Evolutionary conservation across 2,113 vertebrate species (phyloP).

Genomic region (Coryphaenoides rupestris): DNA sequence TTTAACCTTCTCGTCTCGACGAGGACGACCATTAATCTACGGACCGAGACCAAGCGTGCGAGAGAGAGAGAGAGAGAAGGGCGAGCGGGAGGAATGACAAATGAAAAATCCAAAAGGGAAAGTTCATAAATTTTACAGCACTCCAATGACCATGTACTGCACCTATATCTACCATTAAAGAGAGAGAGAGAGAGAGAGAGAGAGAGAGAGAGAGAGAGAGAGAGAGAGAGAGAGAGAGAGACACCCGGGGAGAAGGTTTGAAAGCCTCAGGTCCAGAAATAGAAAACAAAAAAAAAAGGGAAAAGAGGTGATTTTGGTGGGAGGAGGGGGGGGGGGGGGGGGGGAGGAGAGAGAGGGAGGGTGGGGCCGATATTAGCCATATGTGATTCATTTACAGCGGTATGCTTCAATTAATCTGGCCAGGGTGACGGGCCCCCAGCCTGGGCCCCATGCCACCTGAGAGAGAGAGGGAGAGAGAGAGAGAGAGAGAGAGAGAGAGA

Average conservation of each 20-base stretch:
- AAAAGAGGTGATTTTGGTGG: constrained; percentile 25
- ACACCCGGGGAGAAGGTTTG: not conserved
- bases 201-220: not conserved
- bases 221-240: not conserved
- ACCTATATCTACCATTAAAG: constrained; percentile 38
- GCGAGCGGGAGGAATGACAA: constrained; percentile 41
- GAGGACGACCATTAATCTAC: constrained; percentile 63
- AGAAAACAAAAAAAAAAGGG: constrained; percentile 24
- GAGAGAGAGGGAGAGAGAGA: constrained; percentile 32
- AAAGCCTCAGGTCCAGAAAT: constrained; percentile 24
- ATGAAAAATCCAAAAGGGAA: constrained; percentile 60
- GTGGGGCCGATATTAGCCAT: constrained; percentile 60
- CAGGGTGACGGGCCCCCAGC: constrained; percentile 57
- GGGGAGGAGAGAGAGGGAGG: constrained; percentile 22
- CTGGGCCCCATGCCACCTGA: constrained; percentile 64
- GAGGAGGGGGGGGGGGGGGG: constrained; percentile 14
- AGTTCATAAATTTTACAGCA: constrained; percentile 68
- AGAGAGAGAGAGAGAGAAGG: constrained; percentile 23
- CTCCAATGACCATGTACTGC: constrained; percentile 40
- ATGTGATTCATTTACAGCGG: constrained; percentile 68
- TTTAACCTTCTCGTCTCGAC: constrained; percentile 31
- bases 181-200: not conserved
- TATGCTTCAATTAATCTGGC: constrained; percentile 67
- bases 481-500: constrained; percentile 5
- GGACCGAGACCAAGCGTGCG: constrained; percentile 36